Evolutionary conservation across 2,113 vertebrate species (phyloP).

Genomic region (Galbula dea): DNA sequence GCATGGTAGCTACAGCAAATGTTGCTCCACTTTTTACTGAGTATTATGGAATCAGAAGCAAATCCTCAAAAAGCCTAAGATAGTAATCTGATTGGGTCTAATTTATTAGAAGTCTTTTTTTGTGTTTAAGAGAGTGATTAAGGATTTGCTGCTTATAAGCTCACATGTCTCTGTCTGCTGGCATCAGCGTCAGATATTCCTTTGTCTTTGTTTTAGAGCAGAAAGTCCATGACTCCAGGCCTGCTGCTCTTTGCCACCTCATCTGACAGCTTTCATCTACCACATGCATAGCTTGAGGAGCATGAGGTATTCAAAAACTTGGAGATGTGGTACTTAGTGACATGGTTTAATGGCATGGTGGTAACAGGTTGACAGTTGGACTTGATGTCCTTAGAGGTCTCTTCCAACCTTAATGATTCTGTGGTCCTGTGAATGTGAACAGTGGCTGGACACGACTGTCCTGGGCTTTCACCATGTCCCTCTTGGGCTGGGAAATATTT

Average conservation of each 20-base stretch:
- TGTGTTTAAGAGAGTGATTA: not conserved
- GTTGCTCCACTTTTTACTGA: not conserved
- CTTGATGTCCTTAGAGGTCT: too few relatives aligned
- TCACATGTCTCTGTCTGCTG: not conserved
- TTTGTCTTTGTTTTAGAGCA: not conserved
- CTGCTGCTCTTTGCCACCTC: not conserved
- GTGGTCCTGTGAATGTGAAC: too few relatives aligned
- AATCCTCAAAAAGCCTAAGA: slow-evolving; percentile 31
- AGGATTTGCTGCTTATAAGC: not conserved
- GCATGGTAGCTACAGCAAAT: not conserved
- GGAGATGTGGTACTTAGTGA: too few relatives aligned
- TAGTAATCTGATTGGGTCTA: slow-evolving; percentile 1
- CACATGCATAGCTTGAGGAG: fast-evolving
- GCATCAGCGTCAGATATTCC: not conserved
- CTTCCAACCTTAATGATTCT: too few relatives aligned
- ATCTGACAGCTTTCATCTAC: not conserved
- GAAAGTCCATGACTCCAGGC: not conserved
- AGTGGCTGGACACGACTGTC: fast-evolving
- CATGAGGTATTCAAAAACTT: too few relatives aligned
- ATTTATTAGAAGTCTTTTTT: slow-evolving; percentile 10
- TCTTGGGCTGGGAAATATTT: not conserved
- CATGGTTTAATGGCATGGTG: too few relatives aligned
- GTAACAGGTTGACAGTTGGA: too few relatives aligned
- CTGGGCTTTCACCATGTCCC: not conserved
- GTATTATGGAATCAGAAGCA: slow-evolving; percentile 7